These are phyloP conservation scores for Sprattus sprattus DNA, from an alignment of 2,113 vertebrate species.

Conservation along the genomic window DNA sequence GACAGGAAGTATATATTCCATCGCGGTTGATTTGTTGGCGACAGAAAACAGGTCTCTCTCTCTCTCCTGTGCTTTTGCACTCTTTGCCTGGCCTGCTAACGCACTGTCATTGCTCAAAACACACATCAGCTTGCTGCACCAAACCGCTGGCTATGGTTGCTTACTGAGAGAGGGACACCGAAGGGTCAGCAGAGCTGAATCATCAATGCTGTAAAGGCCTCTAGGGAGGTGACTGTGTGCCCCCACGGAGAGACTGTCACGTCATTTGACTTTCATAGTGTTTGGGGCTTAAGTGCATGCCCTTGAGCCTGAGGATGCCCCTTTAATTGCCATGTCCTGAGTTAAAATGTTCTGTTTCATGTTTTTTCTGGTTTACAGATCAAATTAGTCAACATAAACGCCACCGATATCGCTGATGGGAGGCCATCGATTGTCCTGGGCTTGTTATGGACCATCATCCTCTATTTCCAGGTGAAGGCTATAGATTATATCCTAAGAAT, in stretches of 20 bases:
- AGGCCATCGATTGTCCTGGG: constrained; percentile 93
- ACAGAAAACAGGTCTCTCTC: background rate
- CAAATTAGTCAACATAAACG: constrained; percentile 98
- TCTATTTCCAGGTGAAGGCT: constrained; percentile 91
- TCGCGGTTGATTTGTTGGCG: background rate
- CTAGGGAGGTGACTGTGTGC: background rate
- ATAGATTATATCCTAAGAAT: background rate
- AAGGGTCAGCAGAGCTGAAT: background rate
- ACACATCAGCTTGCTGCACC: background rate
- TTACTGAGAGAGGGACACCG: background rate
- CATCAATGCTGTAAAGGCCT: background rate
- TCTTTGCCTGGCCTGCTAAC: background rate
- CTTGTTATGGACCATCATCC: constrained; percentile 95
- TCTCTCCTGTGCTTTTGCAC: background rate
- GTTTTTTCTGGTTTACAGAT: constrained; percentile 70
- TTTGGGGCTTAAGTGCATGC: background rate
- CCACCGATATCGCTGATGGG: constrained; percentile 95
- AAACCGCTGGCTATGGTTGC: background rate
- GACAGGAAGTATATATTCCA: background rate
- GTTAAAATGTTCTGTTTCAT: background rate
- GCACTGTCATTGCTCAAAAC: constrained; percentile 7
- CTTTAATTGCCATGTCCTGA: background rate
- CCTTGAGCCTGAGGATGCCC: background rate
- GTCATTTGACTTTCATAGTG: background rate
- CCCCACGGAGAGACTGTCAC: background rate